These are phyloP conservation scores for Macropodus opercularis DNA, from an alignment of 2,797 vertebrate species.

Conservation along the genomic window DNA sequence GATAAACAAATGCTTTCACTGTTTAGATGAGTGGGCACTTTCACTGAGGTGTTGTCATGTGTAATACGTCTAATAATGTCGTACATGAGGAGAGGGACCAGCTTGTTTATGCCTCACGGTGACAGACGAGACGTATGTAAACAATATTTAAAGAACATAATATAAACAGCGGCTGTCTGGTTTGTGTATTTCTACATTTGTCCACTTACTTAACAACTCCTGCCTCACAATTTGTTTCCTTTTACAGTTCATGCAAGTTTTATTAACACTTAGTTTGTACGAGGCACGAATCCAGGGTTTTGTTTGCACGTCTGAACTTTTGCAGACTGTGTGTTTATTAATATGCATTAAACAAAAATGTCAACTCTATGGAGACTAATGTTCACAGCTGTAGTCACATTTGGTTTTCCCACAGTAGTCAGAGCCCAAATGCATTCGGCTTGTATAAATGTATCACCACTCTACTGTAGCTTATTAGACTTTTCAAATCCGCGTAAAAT, in stretches of 20 bases:
- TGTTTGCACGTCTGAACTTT: not conserved
- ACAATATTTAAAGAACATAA: conserved; percentile 34
- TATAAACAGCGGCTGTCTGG: conserved; percentile 5
- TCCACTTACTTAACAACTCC: conserved; percentile 3
- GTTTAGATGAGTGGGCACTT: conserved; percentile 43
- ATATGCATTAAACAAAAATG: conserved; percentile 19
- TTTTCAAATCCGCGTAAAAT: not conserved
- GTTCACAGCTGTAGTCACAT: not conserved
- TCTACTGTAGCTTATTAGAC: not conserved
- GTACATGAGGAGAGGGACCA: conserved; percentile 20
- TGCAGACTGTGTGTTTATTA: not conserved
- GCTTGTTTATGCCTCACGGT: conserved; percentile 37
- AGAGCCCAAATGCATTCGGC: not conserved
- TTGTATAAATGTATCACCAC: not conserved
- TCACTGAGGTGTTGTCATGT: conserved; percentile 23
- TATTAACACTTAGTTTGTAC: conserved; percentile 19
- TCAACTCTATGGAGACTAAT: conserved; percentile 8
- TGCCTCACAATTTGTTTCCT: not conserved
- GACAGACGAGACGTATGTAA: conserved; percentile 57
- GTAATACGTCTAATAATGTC: conserved; percentile 46
- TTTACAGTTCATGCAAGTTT: conserved; percentile 26
- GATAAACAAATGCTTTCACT: conserved; percentile 53
- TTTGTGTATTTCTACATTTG: conserved; percentile 32
- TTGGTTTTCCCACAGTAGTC: not conserved
- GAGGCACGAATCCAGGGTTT: not conserved